These are phyloP conservation scores for Galaxias olidus DNA, from an alignment of 2,797 vertebrate species.

Conservation along the genomic window DNA sequence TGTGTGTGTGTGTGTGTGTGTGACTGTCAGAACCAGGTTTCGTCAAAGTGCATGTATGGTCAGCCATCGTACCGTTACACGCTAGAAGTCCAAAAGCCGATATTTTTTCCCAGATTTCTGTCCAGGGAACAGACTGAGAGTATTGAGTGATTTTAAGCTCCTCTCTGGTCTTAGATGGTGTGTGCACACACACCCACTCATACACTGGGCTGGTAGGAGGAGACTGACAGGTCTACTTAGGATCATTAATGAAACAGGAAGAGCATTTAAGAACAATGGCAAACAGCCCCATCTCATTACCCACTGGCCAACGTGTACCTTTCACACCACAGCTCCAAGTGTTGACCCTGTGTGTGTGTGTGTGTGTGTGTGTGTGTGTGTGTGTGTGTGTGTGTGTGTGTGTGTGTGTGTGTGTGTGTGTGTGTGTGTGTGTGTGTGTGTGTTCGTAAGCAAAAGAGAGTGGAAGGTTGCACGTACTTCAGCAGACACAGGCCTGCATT, in stretches of 20 bases:
- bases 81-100: too few species aligned
- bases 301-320: slow-evolving; percentile 59
- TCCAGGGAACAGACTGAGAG: too few species aligned
- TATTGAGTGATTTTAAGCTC: too few species aligned
- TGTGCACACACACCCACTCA: too few species aligned
- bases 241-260: slow-evolving; percentile 70
- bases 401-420: slow-evolving; percentile 23
- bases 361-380: slow-evolving; percentile 24
- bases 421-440: slow-evolving; percentile 24
- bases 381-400: slow-evolving; percentile 23
- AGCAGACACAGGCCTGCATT: too few species aligned
- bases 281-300: slow-evolving; percentile 72
- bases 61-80: too few species aligned
- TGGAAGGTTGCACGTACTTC: neutral
- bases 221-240: slow-evolving; percentile 45
- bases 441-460: neutral
- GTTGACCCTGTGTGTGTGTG: slow-evolving; percentile 18
- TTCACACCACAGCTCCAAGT: slow-evolving; percentile 69
- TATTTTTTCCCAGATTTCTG: too few species aligned
- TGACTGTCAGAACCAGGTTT: too few species aligned
- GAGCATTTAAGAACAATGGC: slow-evolving; percentile 58
- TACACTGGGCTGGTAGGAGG: slow-evolving; percentile 38
- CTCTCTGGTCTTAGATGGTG: too few species aligned
- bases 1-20: too few species aligned
- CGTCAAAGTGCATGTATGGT: too few species aligned